phyloP scores from a whole-genome alignment of 1,140 invertebrate species.

The Uloborus diversus region DNA sequence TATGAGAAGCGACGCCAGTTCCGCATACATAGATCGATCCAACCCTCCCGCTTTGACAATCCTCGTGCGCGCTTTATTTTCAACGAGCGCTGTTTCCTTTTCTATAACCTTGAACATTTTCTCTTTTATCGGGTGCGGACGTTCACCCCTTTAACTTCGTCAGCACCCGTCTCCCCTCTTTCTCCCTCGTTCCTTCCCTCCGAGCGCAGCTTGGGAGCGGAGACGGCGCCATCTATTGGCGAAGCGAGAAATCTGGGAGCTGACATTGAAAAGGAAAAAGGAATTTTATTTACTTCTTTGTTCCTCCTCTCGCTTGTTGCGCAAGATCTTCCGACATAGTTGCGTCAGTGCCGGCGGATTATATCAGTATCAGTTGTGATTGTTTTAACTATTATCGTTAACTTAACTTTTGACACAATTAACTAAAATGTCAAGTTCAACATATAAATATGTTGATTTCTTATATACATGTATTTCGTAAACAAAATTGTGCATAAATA shows the following conservation, averaged over 20 bases:
- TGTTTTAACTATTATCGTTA: no score
- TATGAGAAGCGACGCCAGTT: neutral
- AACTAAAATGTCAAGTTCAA: no score
- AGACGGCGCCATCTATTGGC: neutral
- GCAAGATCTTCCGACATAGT: no score
- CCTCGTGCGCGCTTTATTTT: no score
- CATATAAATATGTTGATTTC: no score
- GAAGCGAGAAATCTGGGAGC: neutral
- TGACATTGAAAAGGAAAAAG: neutral
- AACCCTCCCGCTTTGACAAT: neutral
- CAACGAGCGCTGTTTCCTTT: conserved; percentile 19
- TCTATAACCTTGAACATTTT: conserved; percentile 48
- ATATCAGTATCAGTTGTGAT: no score
- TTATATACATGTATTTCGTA: no score
- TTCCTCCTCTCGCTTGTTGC: neutral
- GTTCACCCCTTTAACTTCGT: conserved; percentile 18
- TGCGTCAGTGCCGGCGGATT: no score
- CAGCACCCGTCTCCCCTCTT: neutral
- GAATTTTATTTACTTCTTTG: neutral
- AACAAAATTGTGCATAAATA: no score
- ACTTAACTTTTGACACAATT: no score
- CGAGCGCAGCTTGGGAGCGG: neutral
- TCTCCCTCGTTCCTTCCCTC: neutral
- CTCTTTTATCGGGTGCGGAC: conserved; percentile 34
- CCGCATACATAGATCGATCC: conserved; percentile 21